These are phyloP conservation scores for Lamellibrachia luymesi DNA, from an alignment of 1,140 invertebrate genomes.

Conservation along the genomic window DNA sequence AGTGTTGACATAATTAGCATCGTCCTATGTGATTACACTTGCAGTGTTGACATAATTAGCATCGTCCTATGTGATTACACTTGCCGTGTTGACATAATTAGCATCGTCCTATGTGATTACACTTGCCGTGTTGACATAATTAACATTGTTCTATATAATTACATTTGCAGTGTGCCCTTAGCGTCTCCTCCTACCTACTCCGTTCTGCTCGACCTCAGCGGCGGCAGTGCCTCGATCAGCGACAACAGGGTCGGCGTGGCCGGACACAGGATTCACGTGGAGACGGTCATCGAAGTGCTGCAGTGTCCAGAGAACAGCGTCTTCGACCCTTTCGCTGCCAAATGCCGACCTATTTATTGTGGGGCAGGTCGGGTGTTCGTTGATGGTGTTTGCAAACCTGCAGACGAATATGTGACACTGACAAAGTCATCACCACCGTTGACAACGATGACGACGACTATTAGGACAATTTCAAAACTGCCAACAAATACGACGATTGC, in stretches of 20 bases:
- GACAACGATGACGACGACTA: background rate
- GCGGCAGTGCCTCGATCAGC: background rate
- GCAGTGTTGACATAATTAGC: no score
- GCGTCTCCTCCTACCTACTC: constrained; percentile 29
- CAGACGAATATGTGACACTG: background rate
- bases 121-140: no score
- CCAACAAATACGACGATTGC: background rate
- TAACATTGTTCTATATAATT: no score
- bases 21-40: no score
- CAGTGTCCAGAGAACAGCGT: constrained; percentile 31
- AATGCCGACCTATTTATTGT: constrained; percentile 34
- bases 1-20: no score
- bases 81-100: no score
- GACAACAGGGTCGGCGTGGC: background rate
- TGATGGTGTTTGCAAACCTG: background rate
- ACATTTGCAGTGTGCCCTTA: background rate
- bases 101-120: no score
- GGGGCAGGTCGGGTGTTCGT: constrained; percentile 19
- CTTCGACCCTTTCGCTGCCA: constrained; percentile 34
- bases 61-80: no score
- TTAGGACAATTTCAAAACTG: background rate
- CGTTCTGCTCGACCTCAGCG: constrained; percentile 36
- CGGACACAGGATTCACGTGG: background rate
- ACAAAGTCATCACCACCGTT: background rate
- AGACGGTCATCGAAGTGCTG: constrained; percentile 14